Base-by-base conservation (phyloP, 2,797 vertebrate genomes). In the Sparidentex hasta region DNA sequence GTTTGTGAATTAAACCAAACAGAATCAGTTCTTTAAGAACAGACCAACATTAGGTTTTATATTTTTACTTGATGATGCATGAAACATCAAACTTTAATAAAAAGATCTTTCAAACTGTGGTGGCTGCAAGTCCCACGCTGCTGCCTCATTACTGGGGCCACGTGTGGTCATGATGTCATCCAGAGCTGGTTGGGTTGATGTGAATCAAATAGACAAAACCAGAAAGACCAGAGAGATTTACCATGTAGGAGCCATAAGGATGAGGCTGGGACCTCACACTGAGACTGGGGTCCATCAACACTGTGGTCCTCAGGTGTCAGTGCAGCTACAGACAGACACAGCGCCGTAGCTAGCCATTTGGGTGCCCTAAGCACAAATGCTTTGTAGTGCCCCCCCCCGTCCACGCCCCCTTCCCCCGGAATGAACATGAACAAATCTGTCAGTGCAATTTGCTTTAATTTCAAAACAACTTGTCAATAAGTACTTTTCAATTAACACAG, bases 131-230 rank as follows among this genome's bases (percentile, higher is more conserved):
- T 56, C 61, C 50, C 4, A 5, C 25, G 2, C 48, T 55, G 59
- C 25, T 1, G 38, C 25, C 47, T 46, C 48, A 16, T 77, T 58
- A 46, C 61, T 20, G 18, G 0, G 11, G 16, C 67, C 61, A 23
- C 67, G 70, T 64, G 63, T 61, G 64, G 33, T 23, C 16, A 17
- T 65, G 57, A 76, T 61, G 66, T 76, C 74, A 68, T 69, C 71
- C 27, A 16, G 0, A 38, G 23, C 21, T 2, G 23, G 13, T 12
- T 47, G 43, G 25, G 51, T 29, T n/a, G 46, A 66, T 48, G 47
- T 56, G 47, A 44, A 9, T 66, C 33, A 44, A n/a, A 44, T n/a
- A 18, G 1, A 17, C 47, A 4, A 33, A 33, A 54, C 25, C 44
- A 13, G 0, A 7, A 20, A 6, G 25, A 48, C 2, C 17, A 4